These are phyloP conservation scores for Lomographa bimaculata DNA, from an alignment of 2,888 invertebrate genomes.

Conservation along the genomic window DNA sequence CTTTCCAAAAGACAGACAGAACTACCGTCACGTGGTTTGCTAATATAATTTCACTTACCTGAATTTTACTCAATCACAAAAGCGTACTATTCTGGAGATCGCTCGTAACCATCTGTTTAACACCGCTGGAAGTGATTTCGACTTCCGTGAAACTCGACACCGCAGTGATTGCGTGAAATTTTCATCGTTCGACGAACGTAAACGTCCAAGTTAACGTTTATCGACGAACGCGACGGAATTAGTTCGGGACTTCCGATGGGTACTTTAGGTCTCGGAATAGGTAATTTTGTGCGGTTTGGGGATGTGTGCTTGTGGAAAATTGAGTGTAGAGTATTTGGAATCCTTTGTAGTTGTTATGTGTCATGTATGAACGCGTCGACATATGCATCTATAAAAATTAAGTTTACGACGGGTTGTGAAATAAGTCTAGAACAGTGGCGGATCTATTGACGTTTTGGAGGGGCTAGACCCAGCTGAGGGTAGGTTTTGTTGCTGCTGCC, in stretches of 20 bases:
- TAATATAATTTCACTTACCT: slow-evolving; percentile 25
- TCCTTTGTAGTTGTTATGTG: too few relatives aligned
- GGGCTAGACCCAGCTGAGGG: too few relatives aligned
- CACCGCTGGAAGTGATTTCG: slow-evolving; percentile 45
- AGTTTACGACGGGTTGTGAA: too few relatives aligned
- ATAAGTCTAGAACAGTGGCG: too few relatives aligned
- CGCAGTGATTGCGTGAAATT: slow-evolving; percentile 47
- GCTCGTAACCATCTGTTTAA: slow-evolving; percentile 51
- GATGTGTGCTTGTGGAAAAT: slow-evolving; percentile 6
- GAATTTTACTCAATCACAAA: slow-evolving; percentile 24
- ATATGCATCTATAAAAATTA: too few relatives aligned
- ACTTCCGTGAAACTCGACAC: slow-evolving; percentile 42
- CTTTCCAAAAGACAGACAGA: too few relatives aligned
- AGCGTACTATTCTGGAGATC: slow-evolving; percentile 37
- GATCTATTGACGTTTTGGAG: too few relatives aligned
- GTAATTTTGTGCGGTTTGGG: slow-evolving; percentile 32
- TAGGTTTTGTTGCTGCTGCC: too few relatives aligned
- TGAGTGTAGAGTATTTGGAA: background rate
- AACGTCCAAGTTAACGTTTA: slow-evolving; percentile 51
- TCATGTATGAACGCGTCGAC: too few relatives aligned
- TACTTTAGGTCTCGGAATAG: slow-evolving; percentile 25
- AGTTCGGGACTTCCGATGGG: slow-evolving; percentile 43
- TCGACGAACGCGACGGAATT: slow-evolving; percentile 48
- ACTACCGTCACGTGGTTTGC: too few relatives aligned
- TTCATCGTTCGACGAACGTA: slow-evolving; percentile 43